phyloP scores from a whole-genome alignment of 1,140 invertebrate genomes.

The Drosophila nasuta region DNA sequence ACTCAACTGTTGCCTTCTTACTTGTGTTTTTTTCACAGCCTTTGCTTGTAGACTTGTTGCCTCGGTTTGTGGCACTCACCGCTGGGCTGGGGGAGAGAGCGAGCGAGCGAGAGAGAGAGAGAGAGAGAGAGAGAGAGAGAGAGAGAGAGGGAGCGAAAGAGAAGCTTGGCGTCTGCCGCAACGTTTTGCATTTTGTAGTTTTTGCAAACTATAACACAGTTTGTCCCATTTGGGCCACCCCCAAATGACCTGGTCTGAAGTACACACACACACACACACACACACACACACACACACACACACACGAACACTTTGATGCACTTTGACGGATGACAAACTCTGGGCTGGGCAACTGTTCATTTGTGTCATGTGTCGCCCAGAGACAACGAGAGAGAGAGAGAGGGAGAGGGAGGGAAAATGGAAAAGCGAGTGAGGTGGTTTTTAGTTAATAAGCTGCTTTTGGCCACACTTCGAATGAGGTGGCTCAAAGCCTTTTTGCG shows the following conservation, averaged over 20 bases:
- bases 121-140: no score
- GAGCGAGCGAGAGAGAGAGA: no score
- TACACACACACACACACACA: background rate
- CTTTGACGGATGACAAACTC: background rate
- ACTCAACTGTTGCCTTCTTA: no score
- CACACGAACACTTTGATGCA: background rate
- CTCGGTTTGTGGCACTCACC: slow-evolving; percentile 5
- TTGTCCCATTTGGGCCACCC: background rate
- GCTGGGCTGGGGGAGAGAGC: no score
- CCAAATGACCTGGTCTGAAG: background rate
- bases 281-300: no score
- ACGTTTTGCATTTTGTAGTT: background rate
- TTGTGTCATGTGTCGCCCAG: slow-evolving; percentile 30
- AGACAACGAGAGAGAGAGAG: background rate
- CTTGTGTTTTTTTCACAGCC: no score
- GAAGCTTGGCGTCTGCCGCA: background rate
- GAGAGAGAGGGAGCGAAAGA: no score
- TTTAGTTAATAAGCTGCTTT: slow-evolving; percentile 77
- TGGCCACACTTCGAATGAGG: slow-evolving; percentile 55
- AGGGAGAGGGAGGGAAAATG: background rate
- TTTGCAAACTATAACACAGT: background rate
- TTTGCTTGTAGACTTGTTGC: background rate
- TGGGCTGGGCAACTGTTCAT: slow-evolving; percentile 13
- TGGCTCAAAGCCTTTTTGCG: slow-evolving; percentile 38
- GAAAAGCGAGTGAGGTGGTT: slow-evolving; percentile 26